Base-by-base conservation (phyloP, 2,797 vertebrate genomes). In the Gymnocypris eckloni region DNA sequence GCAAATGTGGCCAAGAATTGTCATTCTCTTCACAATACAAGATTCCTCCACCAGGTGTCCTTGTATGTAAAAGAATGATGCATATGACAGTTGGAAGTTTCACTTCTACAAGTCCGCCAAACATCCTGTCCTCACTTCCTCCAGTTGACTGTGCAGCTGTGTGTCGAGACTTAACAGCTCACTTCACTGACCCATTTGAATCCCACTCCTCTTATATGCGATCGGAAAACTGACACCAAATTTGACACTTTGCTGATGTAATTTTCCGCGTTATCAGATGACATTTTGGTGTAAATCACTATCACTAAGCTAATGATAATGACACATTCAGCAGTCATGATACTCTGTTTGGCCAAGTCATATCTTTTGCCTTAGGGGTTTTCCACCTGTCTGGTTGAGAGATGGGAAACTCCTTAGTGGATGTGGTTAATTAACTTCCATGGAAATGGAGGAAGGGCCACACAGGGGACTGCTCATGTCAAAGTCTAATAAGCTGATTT, bases 231-330 rank as follows among this genome's bases (percentile, higher is more conserved):
- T 37, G 20, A 16, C 13, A 83, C 2, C 22, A 50, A 67, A 28
- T 28, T n/a, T 45, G 56, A n/a, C 61, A 67, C 25, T 54, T n/a
- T 33, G 8, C n/a, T 28, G 2, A 9, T 48, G 39, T 64, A 83
- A 77, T 85, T 56, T 66, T 25, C 52, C 72, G 84, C 45, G 18
- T 88, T 61, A 86, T 89, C 77, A 89, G 77, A 87, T 87, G 11
- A 76, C 54, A 81, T 70, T 79, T 81, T 48, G 13, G 45, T 20
- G 66, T n/a, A 61, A 22, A 71, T 56, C 76, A 85, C 83, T 50
- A 81, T 45, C 52, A 28, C 48, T 64, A 69, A 85, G 39, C 45
- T 70, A 75, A 76, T 78, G 64, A 88, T 66, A 72, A 81, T 56
- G 84, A 81, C 73, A 50, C 50, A 56, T 86, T 54, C 45, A 75